These are phyloP conservation scores for Agelaius tricolor DNA, from an alignment of 2,113 vertebrate species.

Conservation along the genomic window DNA sequence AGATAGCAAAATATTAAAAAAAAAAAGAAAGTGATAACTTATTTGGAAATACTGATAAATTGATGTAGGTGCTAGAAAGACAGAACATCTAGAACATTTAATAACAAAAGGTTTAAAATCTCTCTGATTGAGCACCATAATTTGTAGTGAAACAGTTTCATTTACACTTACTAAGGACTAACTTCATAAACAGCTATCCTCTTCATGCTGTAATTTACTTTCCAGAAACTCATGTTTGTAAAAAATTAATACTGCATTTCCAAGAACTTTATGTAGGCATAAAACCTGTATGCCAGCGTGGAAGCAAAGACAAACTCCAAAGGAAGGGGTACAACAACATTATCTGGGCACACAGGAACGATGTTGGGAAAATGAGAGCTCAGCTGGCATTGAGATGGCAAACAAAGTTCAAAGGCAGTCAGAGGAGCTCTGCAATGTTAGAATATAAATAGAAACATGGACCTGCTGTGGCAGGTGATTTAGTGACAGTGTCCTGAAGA, in stretches of 20 bases:
- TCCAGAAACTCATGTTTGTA: background rate
- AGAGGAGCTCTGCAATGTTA: background rate
- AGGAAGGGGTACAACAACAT: background rate
- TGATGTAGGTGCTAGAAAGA: background rate
- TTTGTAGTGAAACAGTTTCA: background rate
- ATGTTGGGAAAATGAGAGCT: background rate
- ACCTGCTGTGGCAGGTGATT: background rate
- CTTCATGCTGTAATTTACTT: background rate
- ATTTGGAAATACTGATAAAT: background rate
- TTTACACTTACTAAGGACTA: background rate
- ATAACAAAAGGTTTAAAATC: background rate
- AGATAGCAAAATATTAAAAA: background rate
- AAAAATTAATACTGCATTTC: background rate
- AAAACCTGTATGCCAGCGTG: background rate
- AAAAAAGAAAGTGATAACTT: background rate
- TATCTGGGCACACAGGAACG: background rate
- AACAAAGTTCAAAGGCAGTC: background rate
- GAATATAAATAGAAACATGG: background rate
- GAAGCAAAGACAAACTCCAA: background rate
- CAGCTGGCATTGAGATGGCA: background rate
- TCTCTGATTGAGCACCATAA: background rate
- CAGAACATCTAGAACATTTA: background rate
- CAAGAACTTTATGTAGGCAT: background rate
- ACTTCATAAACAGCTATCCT: background rate
- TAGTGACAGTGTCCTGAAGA: background rate